These are phyloP conservation scores for Drosophila tani DNA, from an alignment of 1,140 invertebrate species.

Conservation along the genomic window DNA sequence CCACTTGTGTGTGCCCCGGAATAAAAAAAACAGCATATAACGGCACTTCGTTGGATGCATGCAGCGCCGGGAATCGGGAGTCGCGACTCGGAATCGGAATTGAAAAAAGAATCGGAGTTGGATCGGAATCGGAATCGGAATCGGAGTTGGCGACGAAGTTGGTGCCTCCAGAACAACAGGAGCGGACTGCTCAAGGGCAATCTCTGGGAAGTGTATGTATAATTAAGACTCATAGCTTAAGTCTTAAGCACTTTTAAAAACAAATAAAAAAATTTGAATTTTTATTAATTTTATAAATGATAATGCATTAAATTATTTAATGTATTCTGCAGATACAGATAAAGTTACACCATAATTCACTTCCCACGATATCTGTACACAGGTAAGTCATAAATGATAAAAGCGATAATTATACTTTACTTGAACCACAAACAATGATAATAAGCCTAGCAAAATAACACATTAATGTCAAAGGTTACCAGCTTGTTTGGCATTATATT, in stretches of 20 bases:
- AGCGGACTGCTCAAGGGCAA: constrained; percentile 3
- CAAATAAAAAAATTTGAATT: too few relatives aligned
- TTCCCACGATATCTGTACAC: neutral
- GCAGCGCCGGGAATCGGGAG: constrained; percentile 25
- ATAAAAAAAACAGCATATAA: constrained; percentile 30
- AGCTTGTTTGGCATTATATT: neutral
- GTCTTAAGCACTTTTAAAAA: too few relatives aligned
- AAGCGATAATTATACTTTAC: neutral
- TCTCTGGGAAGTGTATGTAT: too few relatives aligned
- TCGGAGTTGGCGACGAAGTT: constrained; percentile 4
- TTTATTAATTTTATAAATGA: neutral
- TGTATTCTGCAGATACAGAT: neutral
- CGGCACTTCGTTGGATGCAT: constrained; percentile 34
- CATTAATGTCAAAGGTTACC: constrained; percentile 3
- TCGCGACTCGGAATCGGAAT: constrained; percentile 8
- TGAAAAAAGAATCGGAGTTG: constrained; percentile 14
- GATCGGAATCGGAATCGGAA: constrained; percentile 10
- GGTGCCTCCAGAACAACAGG: constrained; percentile 8
- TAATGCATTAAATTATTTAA: neutral
- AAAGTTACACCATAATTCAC: neutral
- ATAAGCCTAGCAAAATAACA: neutral
- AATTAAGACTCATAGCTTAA: too few relatives aligned
- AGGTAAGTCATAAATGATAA: constrained; percentile 1
- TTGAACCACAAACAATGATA: neutral
- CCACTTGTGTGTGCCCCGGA: constrained; percentile 8